Conservation (phyloP, 2,797 vertebrate species). For the Numenius phaeopus region DNA sequence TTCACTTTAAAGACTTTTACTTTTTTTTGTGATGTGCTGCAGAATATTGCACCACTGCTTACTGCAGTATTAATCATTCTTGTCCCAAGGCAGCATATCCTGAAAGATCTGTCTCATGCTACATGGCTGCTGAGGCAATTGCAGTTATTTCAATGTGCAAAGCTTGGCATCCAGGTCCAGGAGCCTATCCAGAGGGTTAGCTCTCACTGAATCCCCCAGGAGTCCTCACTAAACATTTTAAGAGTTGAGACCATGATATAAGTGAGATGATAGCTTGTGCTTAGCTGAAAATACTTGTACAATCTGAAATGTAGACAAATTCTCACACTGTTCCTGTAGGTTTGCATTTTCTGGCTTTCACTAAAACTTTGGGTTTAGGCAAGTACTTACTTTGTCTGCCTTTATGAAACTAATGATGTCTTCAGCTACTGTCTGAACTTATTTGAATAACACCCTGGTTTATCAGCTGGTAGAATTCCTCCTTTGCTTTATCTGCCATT, state of each 20-base stretch:
- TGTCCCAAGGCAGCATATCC: not conserved
- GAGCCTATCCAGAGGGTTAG: not conserved
- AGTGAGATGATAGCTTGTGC: not conserved
- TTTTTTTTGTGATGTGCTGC: not conserved
- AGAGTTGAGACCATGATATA: not conserved
- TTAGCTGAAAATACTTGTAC: not conserved
- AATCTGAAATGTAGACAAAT: not conserved
- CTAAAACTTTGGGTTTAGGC: not conserved
- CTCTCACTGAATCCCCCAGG: not conserved
- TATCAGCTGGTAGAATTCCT: not conserved
- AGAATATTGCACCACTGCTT: conserved; percentile 12
- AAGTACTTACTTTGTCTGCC: not conserved
- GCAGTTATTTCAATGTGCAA: not conserved
- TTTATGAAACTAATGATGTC: not conserved
- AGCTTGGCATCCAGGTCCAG: not conserved
- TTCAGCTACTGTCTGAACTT: not conserved
- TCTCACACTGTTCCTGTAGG: not conserved
- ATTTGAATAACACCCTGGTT: not conserved
- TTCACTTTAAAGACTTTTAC: not conserved
- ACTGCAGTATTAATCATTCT: conserved; percentile 43
- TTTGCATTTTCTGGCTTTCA: not conserved
- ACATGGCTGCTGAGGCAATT: not conserved
- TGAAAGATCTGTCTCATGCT: not conserved
- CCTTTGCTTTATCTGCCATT: not conserved
- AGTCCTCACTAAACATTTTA: not conserved